A percentile compares a stretch with the other conserved stretches of the same genome.
phyloP scores from a whole-genome alignment of 2,888 invertebrate genomes.

The Idaea biselata region DNA sequence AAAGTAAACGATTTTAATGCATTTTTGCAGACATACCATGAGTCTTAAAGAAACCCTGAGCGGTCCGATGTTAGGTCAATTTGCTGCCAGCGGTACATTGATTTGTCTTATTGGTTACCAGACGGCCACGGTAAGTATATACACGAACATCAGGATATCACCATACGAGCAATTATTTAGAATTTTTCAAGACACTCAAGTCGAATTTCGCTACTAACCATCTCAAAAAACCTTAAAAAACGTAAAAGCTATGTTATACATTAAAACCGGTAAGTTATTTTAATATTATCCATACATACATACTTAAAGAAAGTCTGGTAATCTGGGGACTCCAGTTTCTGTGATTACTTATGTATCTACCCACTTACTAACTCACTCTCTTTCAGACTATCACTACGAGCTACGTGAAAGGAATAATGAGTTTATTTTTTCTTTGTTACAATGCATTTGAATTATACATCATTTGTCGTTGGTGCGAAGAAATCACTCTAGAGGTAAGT shows the following conservation, averaged over 20 bases:
- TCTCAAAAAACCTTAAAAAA: no score
- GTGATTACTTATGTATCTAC: no score
- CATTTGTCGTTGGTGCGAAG: constrained; percentile 68
- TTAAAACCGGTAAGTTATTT: no score
- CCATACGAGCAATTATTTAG: no score
- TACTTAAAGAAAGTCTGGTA: no score
- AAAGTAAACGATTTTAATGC: constrained; percentile 1
- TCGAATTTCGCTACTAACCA: no score
- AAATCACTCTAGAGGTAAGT: constrained; percentile 60
- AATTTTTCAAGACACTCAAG: no score
- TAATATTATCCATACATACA: no score
- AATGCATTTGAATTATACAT: constrained; percentile 63
- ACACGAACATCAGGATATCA: neutral
- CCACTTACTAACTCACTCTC: neutral
- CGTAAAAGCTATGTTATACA: no score
- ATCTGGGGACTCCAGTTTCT: no score
- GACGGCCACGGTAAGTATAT: constrained; percentile 51
- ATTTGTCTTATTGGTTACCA: constrained; percentile 68
- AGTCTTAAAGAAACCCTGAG: constrained; percentile 54
- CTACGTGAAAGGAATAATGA: constrained; percentile 54
- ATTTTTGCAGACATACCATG: constrained; percentile 47
- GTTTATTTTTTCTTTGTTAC: constrained; percentile 60
- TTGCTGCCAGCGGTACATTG: constrained; percentile 57
- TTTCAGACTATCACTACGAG: constrained; percentile 55
- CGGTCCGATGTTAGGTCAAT: constrained; percentile 62